A percentile compares a stretch with the other conserved stretches of the same genome.
These are phyloP conservation scores for Pseudochromis fuscus DNA, from an alignment of 2,797 vertebrate species.

Conservation along the genomic window DNA sequence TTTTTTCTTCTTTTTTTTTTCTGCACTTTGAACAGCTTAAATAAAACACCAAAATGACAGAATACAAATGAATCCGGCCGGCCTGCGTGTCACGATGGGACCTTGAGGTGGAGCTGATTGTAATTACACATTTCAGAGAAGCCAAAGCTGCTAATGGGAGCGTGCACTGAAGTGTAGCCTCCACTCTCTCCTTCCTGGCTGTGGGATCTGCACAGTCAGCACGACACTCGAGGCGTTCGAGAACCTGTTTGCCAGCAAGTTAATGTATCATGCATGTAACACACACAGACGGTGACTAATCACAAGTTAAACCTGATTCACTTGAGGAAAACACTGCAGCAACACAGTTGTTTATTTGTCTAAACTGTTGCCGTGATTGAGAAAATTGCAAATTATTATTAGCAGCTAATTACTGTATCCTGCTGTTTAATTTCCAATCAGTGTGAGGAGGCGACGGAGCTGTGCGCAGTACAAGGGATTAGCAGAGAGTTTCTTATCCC, in stretches of 20 bases:
- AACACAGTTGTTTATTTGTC: neutral
- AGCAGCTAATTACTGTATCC: slow-evolving; percentile 25
- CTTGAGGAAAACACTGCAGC: too few species aligned
- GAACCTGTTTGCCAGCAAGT: slow-evolving; percentile 46
- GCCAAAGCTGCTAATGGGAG: slow-evolving; percentile 46
- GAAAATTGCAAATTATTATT: slow-evolving; percentile 32
- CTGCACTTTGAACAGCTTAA: neutral
- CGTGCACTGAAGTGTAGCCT: slow-evolving; percentile 38
- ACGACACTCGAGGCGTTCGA: slow-evolving; percentile 2
- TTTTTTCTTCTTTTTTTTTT: neutral
- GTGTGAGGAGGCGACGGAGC: slow-evolving; percentile 2
- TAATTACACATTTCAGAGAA: slow-evolving; percentile 55
- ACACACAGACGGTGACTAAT: slow-evolving; percentile 15
- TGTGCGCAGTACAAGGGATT: slow-evolving; percentile 27
- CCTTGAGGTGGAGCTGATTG: slow-evolving; percentile 35
- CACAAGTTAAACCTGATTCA: slow-evolving; percentile 26
- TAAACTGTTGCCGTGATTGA: slow-evolving; percentile 24
- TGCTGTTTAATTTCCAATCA: slow-evolving; percentile 23
- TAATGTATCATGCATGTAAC: slow-evolving; percentile 32
- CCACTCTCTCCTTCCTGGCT: slow-evolving; percentile 26
- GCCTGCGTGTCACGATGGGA: slow-evolving; percentile 17
- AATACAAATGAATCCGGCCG: slow-evolving; percentile 10
- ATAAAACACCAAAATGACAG: slow-evolving; percentile 7
- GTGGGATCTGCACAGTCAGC: slow-evolving; percentile 71
- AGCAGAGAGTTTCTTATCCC: slow-evolving; percentile 18